These are phyloP conservation scores for Andrena bucephala DNA, from an alignment of 2,888 invertebrate genomes.

Conservation along the genomic window DNA sequence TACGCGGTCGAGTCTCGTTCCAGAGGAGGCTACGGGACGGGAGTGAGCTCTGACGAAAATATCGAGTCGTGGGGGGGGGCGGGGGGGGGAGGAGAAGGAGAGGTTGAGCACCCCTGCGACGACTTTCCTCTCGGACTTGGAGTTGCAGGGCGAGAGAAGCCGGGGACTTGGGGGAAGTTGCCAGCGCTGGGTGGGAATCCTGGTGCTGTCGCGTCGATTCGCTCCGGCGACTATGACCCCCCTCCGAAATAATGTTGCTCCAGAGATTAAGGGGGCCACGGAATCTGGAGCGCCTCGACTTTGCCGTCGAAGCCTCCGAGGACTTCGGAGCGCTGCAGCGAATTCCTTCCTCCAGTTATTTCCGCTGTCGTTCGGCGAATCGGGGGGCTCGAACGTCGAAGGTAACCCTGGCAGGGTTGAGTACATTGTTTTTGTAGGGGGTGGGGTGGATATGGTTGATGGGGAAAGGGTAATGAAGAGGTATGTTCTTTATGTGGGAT, in stretches of 20 bases:
- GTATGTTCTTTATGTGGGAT: too few relatives aligned
- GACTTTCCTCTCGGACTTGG: too few relatives aligned
- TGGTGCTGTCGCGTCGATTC: slow-evolving; percentile 28
- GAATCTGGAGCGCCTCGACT: slow-evolving; percentile 42
- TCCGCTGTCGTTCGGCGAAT: not conserved
- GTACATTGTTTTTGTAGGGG: not conserved
- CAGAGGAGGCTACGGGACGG: not conserved
- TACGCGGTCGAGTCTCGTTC: not conserved
- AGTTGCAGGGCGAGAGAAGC: not conserved
- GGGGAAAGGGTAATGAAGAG: not conserved
- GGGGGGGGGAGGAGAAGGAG: too few relatives aligned
- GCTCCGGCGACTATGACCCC: slow-evolving; percentile 37
- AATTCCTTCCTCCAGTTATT: not conserved
- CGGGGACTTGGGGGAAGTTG: slow-evolving; percentile 14
- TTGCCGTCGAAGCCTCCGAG: slow-evolving; percentile 7
- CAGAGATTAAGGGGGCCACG: slow-evolving; percentile 40
- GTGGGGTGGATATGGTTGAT: not conserved
- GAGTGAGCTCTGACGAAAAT: not conserved
- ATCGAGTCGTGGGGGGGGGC: not conserved
- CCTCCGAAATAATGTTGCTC: slow-evolving; percentile 31
- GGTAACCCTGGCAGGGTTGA: not conserved
- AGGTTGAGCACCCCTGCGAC: too few relatives aligned
- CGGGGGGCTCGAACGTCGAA: not conserved
- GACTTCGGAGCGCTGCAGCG: slow-evolving; percentile 25
- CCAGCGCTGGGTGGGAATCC: not conserved